Conservation (phyloP, 1,140 invertebrate genomes). For the Bombus soroeensis region DNA sequence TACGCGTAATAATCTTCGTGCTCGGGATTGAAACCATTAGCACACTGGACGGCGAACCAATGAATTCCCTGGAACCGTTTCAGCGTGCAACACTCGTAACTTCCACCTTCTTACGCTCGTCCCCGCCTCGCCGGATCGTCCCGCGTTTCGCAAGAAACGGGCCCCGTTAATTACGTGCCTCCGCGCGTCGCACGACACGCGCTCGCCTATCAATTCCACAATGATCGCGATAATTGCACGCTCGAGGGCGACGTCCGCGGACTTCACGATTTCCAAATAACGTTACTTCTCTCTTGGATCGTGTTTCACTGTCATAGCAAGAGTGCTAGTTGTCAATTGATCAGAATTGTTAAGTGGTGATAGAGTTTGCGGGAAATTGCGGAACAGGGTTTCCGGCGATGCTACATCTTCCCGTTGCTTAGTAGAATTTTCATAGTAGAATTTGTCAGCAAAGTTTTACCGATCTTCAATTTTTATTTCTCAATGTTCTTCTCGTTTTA, state of each 20-base stretch:
- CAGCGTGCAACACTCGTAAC: not conserved
- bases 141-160: slow-evolving; percentile 50
- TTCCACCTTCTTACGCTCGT: slow-evolving; percentile 13
- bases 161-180: slow-evolving; percentile 51
- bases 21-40: slow-evolving; percentile 48
- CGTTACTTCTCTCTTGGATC: not conserved
- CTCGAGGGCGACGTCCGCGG: not conserved
- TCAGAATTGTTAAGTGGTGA: not conserved
- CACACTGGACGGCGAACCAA: slow-evolving; percentile 23
- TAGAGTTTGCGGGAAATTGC: not conserved
- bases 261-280: slow-evolving; percentile 1
- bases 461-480: too few species aligned
- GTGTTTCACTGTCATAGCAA: not conserved
- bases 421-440: too few species aligned
- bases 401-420: too few species aligned
- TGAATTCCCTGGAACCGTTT: slow-evolving; percentile 46
- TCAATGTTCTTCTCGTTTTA: too few species aligned
- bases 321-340: not conserved
- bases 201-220: slow-evolving; percentile 38
- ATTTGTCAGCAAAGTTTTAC: too few species aligned
- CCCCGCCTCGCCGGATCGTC: too few species aligned
- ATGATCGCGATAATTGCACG: slow-evolving; percentile 23
- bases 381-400: not conserved
- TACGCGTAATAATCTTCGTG: slow-evolving; percentile 52
- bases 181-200: not conserved